Evolutionary conservation across 2,888 invertebrate species (phyloP).

Genomic region (Epinotia demarniana): DNA sequence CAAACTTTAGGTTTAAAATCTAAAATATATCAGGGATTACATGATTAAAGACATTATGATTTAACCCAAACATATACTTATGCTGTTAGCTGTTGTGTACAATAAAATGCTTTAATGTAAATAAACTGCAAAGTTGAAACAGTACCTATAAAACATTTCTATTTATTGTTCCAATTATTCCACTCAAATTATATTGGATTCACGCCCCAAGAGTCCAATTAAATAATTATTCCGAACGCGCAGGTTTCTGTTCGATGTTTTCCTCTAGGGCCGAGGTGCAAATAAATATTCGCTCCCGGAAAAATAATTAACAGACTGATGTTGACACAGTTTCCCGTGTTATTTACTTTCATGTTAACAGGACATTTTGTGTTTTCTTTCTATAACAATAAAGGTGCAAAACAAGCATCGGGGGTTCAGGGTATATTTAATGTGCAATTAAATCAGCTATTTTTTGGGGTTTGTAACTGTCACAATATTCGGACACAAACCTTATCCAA

Average conservation of each 20-base stretch:
- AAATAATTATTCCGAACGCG: constrained; percentile 33
- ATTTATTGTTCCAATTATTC: constrained; percentile 4
- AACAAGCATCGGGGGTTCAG: not conserved
- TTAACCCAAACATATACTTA: too few species aligned
- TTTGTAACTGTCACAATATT: too few species aligned
- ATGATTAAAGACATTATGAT: too few species aligned
- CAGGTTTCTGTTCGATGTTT: not conserved
- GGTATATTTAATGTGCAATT: too few species aligned
- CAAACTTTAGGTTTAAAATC: too few species aligned
- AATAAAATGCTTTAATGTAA: not conserved
- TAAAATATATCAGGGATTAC: too few species aligned
- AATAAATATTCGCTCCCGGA: constrained; percentile 34
- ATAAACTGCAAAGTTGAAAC: not conserved
- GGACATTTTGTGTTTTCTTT: not conserved
- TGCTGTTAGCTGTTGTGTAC: too few species aligned
- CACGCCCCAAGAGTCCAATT: constrained; percentile 32
- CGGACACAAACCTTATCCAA: too few species aligned
- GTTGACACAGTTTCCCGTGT: constrained; percentile 16
- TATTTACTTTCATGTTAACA: constrained; percentile 11
- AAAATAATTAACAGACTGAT: constrained; percentile 27
- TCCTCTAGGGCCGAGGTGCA: constrained; percentile 27
- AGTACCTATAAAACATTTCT: not conserved
- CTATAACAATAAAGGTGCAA: not conserved
- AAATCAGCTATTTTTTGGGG: too few species aligned
- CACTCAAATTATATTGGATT: constrained; percentile 20